Evolutionary conservation across 2,113 vertebrate species (phyloP), one percentile per base, ranked within the genome.

Genomic region (Gasterosteus nipponicus): DNA sequence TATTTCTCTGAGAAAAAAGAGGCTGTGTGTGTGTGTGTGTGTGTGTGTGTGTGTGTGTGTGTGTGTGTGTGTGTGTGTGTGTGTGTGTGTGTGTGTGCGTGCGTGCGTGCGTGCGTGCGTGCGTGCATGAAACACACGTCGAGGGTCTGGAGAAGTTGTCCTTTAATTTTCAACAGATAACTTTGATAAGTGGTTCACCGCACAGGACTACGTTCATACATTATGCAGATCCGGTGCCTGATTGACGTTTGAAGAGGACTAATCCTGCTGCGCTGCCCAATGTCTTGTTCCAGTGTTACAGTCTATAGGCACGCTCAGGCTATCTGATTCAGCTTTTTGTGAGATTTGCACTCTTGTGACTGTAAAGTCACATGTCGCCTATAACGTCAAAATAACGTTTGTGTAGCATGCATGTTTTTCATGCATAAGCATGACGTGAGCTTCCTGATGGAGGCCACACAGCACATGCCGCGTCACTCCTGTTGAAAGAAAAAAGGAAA

Each of bases 111-210:
- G n/a, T n/a, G n/a, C n/a, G n/a, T 54, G 33, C 38, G 44, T 61
- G 56, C 44, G 66, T 31, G 39, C 22, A 35, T 61, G 47, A 46
- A 33, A 26, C 16, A 57, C 67, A 35, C 10, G 3, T 64, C 46
- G 19, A 11, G 69, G 57, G 38, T 59, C 31, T 60, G 53, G 14
- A 59, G 63, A 72, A 69, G 73, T 1, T 47, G 49, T 69, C 15
- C 42, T 77, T 81, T 65, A 57, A 77, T 71, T 67, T 68, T 42
- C n/a, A 15, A 26, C 54, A 57, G 66, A 70, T 81, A n/a, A 75
- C 64, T 71, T 61, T 19, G 61, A 70, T 73, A 68, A 68, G 16
- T 42, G 39, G 42, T 73, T 65, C 26, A 49, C 53, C 38, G 63
- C 68, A 53, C 38, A 44, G 56, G 18, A 47, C 70, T 67, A n/a